Base-by-base conservation (phyloP, 1,140 invertebrate genomes). In the Drosophila ogumai region DNA sequence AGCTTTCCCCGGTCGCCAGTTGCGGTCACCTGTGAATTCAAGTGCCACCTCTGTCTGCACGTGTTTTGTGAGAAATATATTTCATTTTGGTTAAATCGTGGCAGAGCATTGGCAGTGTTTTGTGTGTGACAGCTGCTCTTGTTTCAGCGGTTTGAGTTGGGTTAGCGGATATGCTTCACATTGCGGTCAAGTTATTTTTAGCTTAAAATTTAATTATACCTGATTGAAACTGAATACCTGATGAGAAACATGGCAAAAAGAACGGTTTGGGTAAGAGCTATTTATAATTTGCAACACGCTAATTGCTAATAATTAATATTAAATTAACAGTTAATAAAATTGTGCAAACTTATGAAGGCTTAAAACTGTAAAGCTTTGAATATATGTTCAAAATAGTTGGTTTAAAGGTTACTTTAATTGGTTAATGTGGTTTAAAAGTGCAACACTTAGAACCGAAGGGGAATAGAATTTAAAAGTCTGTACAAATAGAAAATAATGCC, bases 11-110 rank as follows among this genome's bases (percentile, higher is more conserved):
- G 46, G 32, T 31, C 19, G 13, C 34, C 41, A 57, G 19, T 25
- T 31, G 50, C 5, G 43, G 25, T 59, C 69, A 73, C 69, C 69
- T 72, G 66, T 44, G 34, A 31, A 49, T 43, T 34, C 40, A 31
- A 17, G 32, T 36, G 50, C 50, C 12, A 22, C 52, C 52, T 36
- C 31, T 17, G 65, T 72, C 76, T 72, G 61, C 81, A 67, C 65
- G 75, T 64, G 81, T 36, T 64, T 25, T n/a, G 59, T 19, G 40
- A 56, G n/a, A 17, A 6, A 32, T 43, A 64, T 49, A 13, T 59
- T 32, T 60, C 44, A 63, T 40, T 34, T 56, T 38, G 32, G 6
- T 6, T 25, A 44, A 56, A 36, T 17, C 12, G 43, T 31, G 12
- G 9, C 17, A 66, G 9, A 57, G 28, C 19, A 17, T 34, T 56